Conservation (phyloP, 2,888 invertebrate species). For the Chloroclysta siterata region DNA sequence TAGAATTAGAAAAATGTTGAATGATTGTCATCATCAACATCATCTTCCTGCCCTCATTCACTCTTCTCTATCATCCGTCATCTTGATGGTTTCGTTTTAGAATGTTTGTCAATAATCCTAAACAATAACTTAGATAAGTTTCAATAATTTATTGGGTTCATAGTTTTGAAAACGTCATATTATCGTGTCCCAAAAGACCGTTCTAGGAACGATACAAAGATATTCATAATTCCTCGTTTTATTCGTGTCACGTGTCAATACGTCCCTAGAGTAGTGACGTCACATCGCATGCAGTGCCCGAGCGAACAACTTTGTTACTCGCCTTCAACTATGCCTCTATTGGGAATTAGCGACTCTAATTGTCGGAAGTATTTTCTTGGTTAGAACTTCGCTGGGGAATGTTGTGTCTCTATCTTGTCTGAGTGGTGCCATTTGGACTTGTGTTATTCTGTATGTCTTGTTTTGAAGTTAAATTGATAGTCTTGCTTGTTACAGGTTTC, state of each 20-base stretch:
- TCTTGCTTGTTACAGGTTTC: not conserved
- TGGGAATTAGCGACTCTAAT: conserved; percentile 46
- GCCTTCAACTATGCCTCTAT: conserved; percentile 44
- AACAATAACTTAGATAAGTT: no score
- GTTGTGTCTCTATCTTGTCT: conserved; percentile 19
- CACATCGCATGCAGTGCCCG: conserved; percentile 32
- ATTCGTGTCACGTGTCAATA: conserved; percentile 21
- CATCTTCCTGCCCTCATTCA: no score
- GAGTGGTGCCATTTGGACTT: conserved; percentile 17
- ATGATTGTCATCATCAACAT: no score
- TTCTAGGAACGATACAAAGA: conserved; percentile 7
- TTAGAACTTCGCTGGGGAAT: conserved; percentile 35
- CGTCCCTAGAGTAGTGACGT: conserved; percentile 25
- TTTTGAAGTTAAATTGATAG: conserved; percentile 7
- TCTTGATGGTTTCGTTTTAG: no score
- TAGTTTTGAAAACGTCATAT: not conserved
- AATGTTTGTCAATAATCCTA: no score
- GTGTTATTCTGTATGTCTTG: conserved; percentile 15
- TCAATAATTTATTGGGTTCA: not conserved
- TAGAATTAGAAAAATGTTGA: no score
- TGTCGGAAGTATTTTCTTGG: conserved; percentile 53
- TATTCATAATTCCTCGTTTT: conserved; percentile 17
- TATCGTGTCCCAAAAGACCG: conserved; percentile 15
- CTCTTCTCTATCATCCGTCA: no score
- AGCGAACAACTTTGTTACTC: conserved; percentile 38